Evolutionary conservation across 1,140 invertebrate genomes (phyloP), one percentile per base, ranked within the genome.

Genomic region (Lepidotrigona ventralis): DNA sequence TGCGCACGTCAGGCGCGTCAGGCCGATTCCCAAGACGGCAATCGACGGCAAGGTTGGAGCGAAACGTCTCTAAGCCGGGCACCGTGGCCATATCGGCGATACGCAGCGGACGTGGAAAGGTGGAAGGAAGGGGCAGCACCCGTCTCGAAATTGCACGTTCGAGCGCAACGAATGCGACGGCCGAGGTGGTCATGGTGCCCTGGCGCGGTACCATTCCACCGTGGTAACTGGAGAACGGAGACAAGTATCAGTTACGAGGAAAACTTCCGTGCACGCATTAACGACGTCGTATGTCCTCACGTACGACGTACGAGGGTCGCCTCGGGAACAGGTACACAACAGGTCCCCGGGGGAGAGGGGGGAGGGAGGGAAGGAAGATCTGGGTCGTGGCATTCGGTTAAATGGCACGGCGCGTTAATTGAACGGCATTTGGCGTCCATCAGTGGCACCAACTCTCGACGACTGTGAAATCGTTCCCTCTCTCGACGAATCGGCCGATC

Each of bases 181-280:
- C 71, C 79, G 83, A 81, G 87, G 86, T 88, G 86, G 87, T 88
- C 87, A 88, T 73, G 87, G 86, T 88, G 83, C 68, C 83, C 79
- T 86, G 78, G 77, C 75, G 78, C 79, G 85, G 85, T 88, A 87
- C 89, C 90, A 88, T 88, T 91, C 85, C 83, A 86, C 85, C 66
- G 77, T 60, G 83, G 90, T 91, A 91, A 91, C 85, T 83, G 88
- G 90, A 91, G 91, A 91, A 90, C 85, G 83, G 86, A 89, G 86
- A 85, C 87, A 90, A 84, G 89, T 92, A 91, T 92, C 89, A 87
- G 90, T 92, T 92, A 91, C 91, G 88, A 90, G 85, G 88, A 91
- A 91, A 91, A 91, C 90, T 91, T 89, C 89, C 90, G 88, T 87
- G 85, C 90, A 88, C 88, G 88, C 88, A 88, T 89, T 89, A 89